Evolutionary conservation across 2,888 invertebrate genomes (phyloP).

Genomic region (Opisthograptis luteolata): DNA sequence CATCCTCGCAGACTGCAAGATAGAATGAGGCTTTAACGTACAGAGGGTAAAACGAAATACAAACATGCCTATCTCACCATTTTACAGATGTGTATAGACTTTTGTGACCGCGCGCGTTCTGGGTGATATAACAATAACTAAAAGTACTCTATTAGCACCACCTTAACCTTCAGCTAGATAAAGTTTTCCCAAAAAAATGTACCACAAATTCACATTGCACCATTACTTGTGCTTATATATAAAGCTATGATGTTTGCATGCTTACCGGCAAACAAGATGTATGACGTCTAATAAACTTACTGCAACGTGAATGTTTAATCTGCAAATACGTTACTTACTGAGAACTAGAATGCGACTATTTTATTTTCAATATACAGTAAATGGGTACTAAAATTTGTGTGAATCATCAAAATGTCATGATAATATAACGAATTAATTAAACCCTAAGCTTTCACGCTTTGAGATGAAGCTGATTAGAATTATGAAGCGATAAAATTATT

Average conservation of each 20-base stretch:
- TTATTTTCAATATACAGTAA: conserved; percentile 13
- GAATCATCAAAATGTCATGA: conserved; percentile 44
- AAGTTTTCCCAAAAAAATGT: background rate
- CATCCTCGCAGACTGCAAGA: too few species aligned
- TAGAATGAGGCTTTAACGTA: background rate
- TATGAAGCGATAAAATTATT: conserved; percentile 40
- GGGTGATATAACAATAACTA: background rate
- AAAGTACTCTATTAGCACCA: background rate
- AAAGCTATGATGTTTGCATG: conserved; percentile 51
- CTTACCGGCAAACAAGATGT: conserved; percentile 75
- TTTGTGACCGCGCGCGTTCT: background rate
- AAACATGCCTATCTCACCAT: too few species aligned
- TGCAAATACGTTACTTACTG: conserved; percentile 58
- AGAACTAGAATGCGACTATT: conserved; percentile 2
- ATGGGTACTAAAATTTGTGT: conserved; percentile 4
- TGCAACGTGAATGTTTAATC: conserved; percentile 76
- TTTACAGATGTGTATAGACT: background rate
- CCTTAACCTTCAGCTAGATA: background rate
- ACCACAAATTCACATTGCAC: conserved; percentile 1
- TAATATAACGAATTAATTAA: conserved; percentile 31
- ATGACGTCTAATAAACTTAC: conserved; percentile 73
- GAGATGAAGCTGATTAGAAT: conserved; percentile 59
- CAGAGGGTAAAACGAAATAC: too few species aligned
- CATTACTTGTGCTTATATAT: conserved; percentile 31
- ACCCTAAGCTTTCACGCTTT: conserved; percentile 50